Conservation (phyloP, 2,113 vertebrate genomes). For the Campylomormyrus numenius region DNA sequence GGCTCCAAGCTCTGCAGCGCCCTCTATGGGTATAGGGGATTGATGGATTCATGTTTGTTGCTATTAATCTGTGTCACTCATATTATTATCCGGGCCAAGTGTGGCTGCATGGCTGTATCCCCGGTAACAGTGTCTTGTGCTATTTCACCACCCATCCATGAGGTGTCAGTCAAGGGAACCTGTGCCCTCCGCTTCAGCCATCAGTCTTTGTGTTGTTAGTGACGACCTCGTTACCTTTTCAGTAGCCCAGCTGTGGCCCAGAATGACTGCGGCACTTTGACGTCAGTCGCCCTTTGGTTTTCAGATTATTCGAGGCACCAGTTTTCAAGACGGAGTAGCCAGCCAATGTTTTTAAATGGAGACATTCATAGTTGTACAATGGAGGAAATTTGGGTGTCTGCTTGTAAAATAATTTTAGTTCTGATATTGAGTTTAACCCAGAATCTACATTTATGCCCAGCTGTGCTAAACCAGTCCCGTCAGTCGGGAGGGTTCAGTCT, state of each 20-base stretch:
- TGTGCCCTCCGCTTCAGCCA: not conserved
- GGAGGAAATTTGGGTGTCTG: not conserved
- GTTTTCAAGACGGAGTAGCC: not conserved
- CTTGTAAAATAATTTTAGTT: not conserved
- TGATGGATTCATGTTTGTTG: not conserved
- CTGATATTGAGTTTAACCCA: not conserved
- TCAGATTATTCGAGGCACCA: not conserved
- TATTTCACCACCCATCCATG: not conserved
- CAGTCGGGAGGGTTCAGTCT: not conserved
- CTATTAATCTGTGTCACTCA: not conserved
- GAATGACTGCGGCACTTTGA: not conserved
- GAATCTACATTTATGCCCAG: not conserved
- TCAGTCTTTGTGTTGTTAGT: not conserved
- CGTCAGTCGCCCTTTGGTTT: not conserved
- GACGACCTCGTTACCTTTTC: not conserved
- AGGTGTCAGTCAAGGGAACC: not conserved
- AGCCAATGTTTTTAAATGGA: constrained; percentile 4
- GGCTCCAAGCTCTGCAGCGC: not conserved
- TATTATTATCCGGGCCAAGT: not conserved
- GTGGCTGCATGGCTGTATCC: not conserved
- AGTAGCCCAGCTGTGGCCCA: not conserved
- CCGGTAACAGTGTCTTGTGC: not conserved
- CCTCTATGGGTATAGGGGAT: not conserved
- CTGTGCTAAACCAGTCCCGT: not conserved
- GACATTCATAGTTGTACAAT: not conserved